Percentiles rank a stretch among this genome's conserved stretches.
Evolutionary conservation across 2,888 invertebrate species (phyloP).

Genomic region (Caenorhabditis sp.): DNA sequence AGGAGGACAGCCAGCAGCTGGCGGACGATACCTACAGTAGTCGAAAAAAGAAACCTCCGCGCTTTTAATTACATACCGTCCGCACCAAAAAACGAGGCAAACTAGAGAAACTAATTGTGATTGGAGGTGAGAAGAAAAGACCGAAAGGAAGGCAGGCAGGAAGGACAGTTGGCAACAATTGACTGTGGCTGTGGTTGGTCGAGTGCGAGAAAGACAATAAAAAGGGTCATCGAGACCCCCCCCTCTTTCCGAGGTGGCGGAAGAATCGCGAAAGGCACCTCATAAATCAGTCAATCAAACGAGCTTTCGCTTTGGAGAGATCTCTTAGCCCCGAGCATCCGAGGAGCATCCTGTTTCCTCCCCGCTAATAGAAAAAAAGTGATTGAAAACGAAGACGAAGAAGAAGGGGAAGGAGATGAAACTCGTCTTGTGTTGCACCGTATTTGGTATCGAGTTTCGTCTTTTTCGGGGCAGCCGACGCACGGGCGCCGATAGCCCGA

Average conservation of each 20-base stretch:
- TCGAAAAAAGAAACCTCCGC: too few relatives aligned
- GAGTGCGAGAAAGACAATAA: conserved; percentile 30
- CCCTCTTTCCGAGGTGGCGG: neutral
- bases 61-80: conserved; percentile 42
- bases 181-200: too few relatives aligned
- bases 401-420: too few relatives aligned
- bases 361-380: conserved; percentile 16
- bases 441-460: conserved; percentile 38
- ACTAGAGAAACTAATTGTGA: conserved; percentile 11
- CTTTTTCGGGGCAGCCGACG: neutral
- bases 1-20: neutral
- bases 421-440: conserved; percentile 30
- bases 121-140: conserved; percentile 5
- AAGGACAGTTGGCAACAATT: conserved; percentile 29
- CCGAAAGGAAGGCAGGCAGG: too few relatives aligned
- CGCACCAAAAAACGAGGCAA: neutral
- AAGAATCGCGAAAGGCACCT: conserved; percentile 17
- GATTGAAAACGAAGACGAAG: conserved; percentile 4
- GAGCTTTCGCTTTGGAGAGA: neutral
- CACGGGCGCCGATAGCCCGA: neutral
- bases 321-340: conserved; percentile 1
- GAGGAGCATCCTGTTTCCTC: neutral
- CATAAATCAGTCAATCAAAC: conserved; percentile 44
- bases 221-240: conserved; percentile 42
- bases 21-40: conserved; percentile 5